These are phyloP conservation scores for Pteruthius melanotis DNA, from an alignment of 2,113 vertebrate genomes.

Conservation along the genomic window DNA sequence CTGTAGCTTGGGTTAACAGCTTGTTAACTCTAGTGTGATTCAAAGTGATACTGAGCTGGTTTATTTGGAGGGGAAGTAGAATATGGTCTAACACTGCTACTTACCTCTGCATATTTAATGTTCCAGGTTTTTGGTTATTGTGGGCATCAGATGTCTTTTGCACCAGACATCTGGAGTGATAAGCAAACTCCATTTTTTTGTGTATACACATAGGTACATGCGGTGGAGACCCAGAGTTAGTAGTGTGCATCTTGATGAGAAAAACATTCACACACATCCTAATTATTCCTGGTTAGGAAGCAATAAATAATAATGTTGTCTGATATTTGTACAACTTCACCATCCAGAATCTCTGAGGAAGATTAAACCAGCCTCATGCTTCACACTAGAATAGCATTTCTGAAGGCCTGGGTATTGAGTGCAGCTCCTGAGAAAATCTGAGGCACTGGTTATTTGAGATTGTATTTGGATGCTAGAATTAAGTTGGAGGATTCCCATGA, in stretches of 20 bases:
- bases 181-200: background rate
- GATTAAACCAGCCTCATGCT: background rate
- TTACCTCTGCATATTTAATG: background rate
- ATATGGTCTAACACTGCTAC: background rate
- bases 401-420: background rate
- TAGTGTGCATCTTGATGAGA: background rate
- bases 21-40: background rate
- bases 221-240: background rate
- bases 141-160: background rate
- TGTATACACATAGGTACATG: fast-evolving
- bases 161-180: background rate
- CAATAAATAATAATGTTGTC: background rate
- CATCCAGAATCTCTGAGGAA: background rate
- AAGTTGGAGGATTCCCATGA: background rate
- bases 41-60: background rate
- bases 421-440: background rate
- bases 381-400: background rate
- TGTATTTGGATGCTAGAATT: background rate
- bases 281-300: background rate
- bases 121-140: background rate
- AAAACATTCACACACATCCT: background rate
- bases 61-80: background rate
- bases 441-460: background rate
- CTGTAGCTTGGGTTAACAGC: background rate
- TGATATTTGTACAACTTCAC: background rate